Conservation (phyloP, 2,113 vertebrate genomes). For the Pipa parva region DNA sequence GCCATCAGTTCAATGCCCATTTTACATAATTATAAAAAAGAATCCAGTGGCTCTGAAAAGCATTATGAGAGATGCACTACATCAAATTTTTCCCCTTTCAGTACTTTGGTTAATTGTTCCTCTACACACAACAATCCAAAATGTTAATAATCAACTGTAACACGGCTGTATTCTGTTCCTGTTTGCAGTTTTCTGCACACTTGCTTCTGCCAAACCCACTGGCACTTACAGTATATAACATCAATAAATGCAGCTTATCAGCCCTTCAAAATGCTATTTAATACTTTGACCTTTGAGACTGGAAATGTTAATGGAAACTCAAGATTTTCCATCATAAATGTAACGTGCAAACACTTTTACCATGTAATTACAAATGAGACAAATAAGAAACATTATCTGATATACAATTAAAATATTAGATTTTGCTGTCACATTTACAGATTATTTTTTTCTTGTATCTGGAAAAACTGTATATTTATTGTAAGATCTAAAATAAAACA, state of each 20-base stretch:
- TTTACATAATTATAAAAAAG: too few species aligned
- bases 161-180: neutral
- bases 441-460: too few species aligned
- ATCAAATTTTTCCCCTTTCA: neutral
- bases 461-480: too few species aligned
- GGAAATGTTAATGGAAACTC: constrained; percentile 32
- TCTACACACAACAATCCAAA: too few species aligned
- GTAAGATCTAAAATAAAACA: too few species aligned
- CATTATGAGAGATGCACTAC: too few species aligned
- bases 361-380: constrained; percentile 4
- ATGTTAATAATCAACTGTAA: constrained; percentile 6
- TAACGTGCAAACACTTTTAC: constrained; percentile 33
- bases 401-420: constrained; percentile 9
- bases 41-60: too few species aligned
- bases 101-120: neutral
- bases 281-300: constrained; percentile 37
- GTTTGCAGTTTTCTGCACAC: constrained; percentile 23
- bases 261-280: constrained; percentile 25
- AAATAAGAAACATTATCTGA: constrained; percentile 5
- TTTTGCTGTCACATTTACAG: neutral
- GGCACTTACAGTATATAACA: constrained; percentile 20
- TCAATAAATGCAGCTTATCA: constrained; percentile 40
- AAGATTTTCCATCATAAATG: constrained; percentile 37
- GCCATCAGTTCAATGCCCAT: too few species aligned
- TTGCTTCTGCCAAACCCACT: constrained; percentile 7